Evolutionary conservation across 2,113 vertebrate genomes (phyloP).

Genomic region (Psephotus haematonotus): DNA sequence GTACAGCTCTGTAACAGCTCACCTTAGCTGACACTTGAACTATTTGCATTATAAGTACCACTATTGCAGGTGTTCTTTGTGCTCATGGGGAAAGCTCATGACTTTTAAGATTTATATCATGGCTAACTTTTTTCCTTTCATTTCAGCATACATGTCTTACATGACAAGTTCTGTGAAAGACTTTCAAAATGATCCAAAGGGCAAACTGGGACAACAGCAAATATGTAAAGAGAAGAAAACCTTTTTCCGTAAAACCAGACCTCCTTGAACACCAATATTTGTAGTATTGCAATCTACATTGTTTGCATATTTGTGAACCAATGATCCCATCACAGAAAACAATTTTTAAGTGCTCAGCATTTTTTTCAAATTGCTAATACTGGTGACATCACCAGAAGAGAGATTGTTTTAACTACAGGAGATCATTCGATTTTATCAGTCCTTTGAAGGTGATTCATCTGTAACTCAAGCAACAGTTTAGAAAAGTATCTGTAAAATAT

Average conservation of each 20-base stretch:
- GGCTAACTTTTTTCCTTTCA: not conserved
- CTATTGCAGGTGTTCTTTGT: not conserved
- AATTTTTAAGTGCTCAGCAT: conserved; percentile 27
- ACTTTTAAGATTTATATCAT: not conserved
- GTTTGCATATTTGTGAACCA: conserved; percentile 2
- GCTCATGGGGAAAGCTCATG: not conserved
- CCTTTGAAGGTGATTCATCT: conserved; percentile 51
- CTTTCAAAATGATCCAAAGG: not conserved
- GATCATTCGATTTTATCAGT: conserved; percentile 39
- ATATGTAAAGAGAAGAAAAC: not conserved
- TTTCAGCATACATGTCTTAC: not conserved
- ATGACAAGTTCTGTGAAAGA: not conserved
- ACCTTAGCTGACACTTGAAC: not conserved
- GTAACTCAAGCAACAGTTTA: not conserved
- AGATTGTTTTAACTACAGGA: conserved; percentile 47
- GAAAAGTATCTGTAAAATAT: conserved; percentile 39
- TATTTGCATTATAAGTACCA: not conserved
- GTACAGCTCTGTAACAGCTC: not conserved
- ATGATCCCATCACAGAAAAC: conserved; percentile 33
- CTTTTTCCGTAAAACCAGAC: not conserved
- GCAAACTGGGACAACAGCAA: not conserved
- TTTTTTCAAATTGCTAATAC: conserved; percentile 45
- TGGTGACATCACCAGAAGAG: conserved; percentile 29
- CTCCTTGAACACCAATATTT: not conserved
- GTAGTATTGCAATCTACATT: not conserved